Conservation (phyloP, 1,140 invertebrate genomes). For the Arctopsyche grandis region DNA sequence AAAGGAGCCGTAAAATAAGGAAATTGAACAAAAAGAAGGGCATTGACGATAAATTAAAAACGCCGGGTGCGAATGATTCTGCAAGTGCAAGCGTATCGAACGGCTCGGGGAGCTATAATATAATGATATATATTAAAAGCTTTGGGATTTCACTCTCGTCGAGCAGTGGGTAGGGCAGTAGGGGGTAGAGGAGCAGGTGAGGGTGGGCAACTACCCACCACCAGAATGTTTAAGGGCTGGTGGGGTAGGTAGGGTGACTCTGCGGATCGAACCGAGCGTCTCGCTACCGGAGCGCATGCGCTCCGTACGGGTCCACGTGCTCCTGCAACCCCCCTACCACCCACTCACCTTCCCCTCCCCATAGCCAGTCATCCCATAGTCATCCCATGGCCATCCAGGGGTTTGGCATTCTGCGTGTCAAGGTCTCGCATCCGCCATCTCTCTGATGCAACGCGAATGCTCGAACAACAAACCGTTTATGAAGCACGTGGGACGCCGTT, state of each 20-base stretch:
- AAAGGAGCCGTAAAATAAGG: too few relatives aligned
- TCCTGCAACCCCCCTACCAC: background rate
- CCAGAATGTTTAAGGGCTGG: slow-evolving; percentile 14
- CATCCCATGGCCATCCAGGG: background rate
- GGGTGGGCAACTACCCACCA: background rate
- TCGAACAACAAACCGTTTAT: background rate
- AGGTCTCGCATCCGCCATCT: slow-evolving; percentile 23
- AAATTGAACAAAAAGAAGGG: too few relatives aligned
- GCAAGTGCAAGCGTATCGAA: background rate
- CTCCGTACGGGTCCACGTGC: background rate
- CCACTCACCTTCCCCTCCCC: background rate
- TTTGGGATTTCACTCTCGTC: slow-evolving; percentile 29
- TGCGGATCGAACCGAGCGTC: slow-evolving; percentile 11
- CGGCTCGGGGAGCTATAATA: background rate
- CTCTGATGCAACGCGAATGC: background rate
- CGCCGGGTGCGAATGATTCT: too few relatives aligned
- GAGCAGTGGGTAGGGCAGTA: background rate
- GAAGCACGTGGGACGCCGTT: slow-evolving; percentile 28
- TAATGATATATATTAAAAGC: too few relatives aligned
- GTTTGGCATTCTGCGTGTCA: slow-evolving; percentile 7
- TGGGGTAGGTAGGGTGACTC: slow-evolving; percentile 30
- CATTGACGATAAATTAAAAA: too few relatives aligned
- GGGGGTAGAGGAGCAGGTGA: background rate
- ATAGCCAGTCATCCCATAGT: background rate
- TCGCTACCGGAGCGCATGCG: slow-evolving; percentile 4